Base-by-base conservation (phyloP, 2,888 invertebrate species). In the Apamea monoglypha region DNA sequence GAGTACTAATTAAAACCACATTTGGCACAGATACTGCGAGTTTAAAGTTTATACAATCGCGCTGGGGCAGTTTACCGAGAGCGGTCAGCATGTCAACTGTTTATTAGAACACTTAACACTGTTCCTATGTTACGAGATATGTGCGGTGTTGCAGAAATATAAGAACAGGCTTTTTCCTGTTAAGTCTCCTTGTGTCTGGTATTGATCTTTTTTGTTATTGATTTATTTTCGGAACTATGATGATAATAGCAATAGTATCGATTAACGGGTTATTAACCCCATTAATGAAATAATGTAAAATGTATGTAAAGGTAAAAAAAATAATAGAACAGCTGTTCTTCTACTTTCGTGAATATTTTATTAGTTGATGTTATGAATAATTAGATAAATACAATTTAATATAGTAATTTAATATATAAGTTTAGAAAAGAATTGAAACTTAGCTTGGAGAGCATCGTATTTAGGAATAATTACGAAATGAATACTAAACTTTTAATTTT, bases 1-100 rank as follows among this genome's bases (percentile, higher is more conserved):
- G 69, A 76, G 56, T 72, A 47, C 69, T 81, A 83, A 83, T 83
- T 83, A 84, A 83, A 84, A 78, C 82, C 82, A 69, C 78, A 84
- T 82, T 84, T 84, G 84, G 85, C 74, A 78, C 74, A 78, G 82
- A 84, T 78, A 82, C 44, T 44, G 71, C 16, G 59, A 73, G 74
- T 69, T 78, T 68, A 64, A 82, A 82, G 82, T 82, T 74, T 71
- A 63, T 69, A 69, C 64, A 66, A 66, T 69, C 21, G 47, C 68
- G 40, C 59, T 61, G 53, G 50, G 47, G 21, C 32, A 61, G 53
- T 32, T 36, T 29, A 53, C 29, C 50, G 16, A 47, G 69, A 72
- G 73, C 32, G 81, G 84, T 70, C 84, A 81, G 32, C 59, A 66
- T 74, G 64, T 71, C 53, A 74, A 63, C 56, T 83, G 12, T 59